These are phyloP conservation scores for Peromyscus eremicus DNA, from an alignment of 2,797 vertebrate species.

Conservation along the genomic window DNA sequence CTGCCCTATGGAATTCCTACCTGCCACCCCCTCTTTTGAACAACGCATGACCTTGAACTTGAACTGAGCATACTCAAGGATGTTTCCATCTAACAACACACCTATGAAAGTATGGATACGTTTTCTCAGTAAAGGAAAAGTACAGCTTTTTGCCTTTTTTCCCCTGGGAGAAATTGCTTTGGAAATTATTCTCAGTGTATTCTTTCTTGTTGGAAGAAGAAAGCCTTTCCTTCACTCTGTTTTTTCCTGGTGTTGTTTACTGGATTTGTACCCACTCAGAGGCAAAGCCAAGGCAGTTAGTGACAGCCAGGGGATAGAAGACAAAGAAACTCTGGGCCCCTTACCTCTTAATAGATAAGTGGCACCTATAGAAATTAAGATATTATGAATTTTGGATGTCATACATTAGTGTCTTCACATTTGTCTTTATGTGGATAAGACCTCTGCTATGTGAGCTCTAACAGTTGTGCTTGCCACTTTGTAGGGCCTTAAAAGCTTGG, in stretches of 20 bases:
- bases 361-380: background rate
- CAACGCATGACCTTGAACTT: background rate
- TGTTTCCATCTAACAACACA: background rate
- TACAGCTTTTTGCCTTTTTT: background rate
- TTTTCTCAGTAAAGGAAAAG: background rate
- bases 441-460: background rate
- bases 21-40: background rate
- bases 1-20: background rate
- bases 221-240: background rate
- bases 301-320: background rate
- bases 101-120: background rate
- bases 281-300: background rate
- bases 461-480: background rate
- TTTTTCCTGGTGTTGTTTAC: background rate
- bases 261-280: background rate
- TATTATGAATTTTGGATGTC: background rate
- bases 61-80: background rate
- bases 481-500: background rate
- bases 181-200: background rate
- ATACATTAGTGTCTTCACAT: background rate
- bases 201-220: background rate
- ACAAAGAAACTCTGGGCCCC: background rate
- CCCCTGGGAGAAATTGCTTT: background rate
- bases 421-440: background rate
- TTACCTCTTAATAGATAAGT: background rate